phyloP scores from a whole-genome alignment of 2,888 invertebrate genomes.

The Celastrina argiolus region DNA sequence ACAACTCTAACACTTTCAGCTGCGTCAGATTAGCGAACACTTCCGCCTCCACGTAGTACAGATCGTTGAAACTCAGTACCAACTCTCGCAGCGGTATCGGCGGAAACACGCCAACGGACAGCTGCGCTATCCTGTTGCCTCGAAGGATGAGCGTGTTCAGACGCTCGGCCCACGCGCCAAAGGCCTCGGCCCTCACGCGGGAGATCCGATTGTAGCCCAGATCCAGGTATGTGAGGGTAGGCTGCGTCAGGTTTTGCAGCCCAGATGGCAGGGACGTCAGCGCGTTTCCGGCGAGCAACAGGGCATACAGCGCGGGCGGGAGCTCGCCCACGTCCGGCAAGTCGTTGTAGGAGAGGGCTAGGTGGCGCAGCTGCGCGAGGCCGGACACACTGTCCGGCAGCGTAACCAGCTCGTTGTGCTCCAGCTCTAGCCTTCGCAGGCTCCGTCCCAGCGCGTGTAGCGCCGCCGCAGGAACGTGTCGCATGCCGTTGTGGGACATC shows the following conservation, averaged over 20 bases:
- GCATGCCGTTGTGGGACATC: conserved; percentile 84
- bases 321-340: conserved; percentile 72
- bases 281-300: conserved; percentile 86
- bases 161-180: conserved; percentile 84
- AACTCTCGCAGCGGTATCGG: conserved; percentile 87
- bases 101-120: conserved; percentile 80
- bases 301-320: conserved; percentile 80
- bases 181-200: conserved; percentile 81
- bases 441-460: conserved; percentile 82
- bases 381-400: conserved; percentile 81
- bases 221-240: conserved; percentile 82
- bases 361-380: conserved; percentile 80
- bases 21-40: conserved; percentile 84
- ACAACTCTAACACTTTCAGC: conserved; percentile 87
- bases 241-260: conserved; percentile 79
- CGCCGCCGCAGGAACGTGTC: conserved; percentile 79
- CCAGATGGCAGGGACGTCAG: conserved; percentile 81
- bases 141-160: conserved; percentile 85
- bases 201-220: conserved; percentile 88
- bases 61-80: conserved; percentile 90
- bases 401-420: conserved; percentile 81
- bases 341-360: conserved; percentile 87
- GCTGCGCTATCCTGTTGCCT: conserved; percentile 85
- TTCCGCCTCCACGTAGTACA: conserved; percentile 83
- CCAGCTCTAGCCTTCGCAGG: conserved; percentile 86